Evolutionary conservation across 1,140 invertebrate genomes (phyloP).

Genomic region (Lucilia sericata): DNA sequence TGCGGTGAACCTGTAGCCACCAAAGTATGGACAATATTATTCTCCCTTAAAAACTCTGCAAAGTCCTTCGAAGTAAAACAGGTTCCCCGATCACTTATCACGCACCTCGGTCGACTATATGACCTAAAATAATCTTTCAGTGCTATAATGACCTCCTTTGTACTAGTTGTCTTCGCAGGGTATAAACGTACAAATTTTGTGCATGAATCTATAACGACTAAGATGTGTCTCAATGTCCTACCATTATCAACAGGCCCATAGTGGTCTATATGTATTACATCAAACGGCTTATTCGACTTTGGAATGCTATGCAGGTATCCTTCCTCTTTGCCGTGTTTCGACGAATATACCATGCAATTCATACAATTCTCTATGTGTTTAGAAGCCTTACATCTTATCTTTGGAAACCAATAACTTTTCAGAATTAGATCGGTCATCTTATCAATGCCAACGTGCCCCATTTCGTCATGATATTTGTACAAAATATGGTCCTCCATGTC

Average conservation of each 20-base stretch:
- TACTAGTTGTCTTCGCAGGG: neutral
- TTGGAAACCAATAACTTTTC: conserved; percentile 58
- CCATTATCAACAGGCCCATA: conserved; percentile 56
- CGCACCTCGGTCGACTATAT: conserved; percentile 21
- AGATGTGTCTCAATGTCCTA: conserved; percentile 65
- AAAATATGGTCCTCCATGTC: no score
- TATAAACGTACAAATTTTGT: neutral
- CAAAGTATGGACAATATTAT: neutral
- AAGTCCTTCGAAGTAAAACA: conserved; percentile 41
- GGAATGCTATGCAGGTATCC: conserved; percentile 54
- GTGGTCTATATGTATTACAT: conserved; percentile 48
- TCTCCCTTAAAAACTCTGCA: conserved; percentile 1
- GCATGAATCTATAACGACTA: conserved; percentile 66
- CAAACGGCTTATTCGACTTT: conserved; percentile 54
- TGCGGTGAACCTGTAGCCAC: conserved; percentile 58
- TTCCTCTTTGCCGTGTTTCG: conserved; percentile 53
- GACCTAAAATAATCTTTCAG: conserved; percentile 33
- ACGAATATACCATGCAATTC: conserved; percentile 55
- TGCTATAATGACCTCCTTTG: conserved; percentile 19
- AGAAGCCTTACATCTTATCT: conserved; percentile 54
- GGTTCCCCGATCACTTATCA: conserved; percentile 14
- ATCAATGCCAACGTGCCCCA: conserved; percentile 54
- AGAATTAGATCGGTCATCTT: conserved; percentile 53
- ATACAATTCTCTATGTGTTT: conserved; percentile 53
- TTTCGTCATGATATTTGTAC: conserved; percentile 53